Conservation (phyloP, 2,797 vertebrate genomes). For the Podarcis siculus region DNA sequence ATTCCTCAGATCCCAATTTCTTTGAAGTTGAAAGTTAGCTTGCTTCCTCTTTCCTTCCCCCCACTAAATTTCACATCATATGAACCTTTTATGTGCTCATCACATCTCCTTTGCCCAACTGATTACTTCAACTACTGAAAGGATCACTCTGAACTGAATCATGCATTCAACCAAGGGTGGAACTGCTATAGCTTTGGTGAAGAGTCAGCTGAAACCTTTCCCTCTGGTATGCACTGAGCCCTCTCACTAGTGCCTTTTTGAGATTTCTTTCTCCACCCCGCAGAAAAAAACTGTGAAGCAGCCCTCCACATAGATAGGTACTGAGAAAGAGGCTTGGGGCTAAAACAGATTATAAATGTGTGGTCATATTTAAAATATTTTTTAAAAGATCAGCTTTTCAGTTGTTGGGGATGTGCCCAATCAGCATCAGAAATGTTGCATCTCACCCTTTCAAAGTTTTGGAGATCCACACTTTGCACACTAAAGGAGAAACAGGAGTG, state of each 20-base stretch:
- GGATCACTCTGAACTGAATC: background rate
- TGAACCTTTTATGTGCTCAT: background rate
- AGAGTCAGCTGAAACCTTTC: too few relatives aligned
- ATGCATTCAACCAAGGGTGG: too few relatives aligned
- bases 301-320: too few relatives aligned
- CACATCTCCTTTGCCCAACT: background rate
- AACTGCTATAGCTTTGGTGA: background rate
- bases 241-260: background rate
- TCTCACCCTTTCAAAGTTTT: background rate
- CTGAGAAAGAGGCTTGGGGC: background rate
- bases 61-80: background rate
- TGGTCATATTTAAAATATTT: background rate
- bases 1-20: background rate
- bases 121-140: background rate
- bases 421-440: background rate
- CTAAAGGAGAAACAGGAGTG: background rate
- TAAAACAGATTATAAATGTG: background rate
- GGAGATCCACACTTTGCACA: background rate
- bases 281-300: too few relatives aligned
- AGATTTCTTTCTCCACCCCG: background rate
- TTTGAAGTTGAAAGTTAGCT: background rate
- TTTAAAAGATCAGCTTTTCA: background rate
- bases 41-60: background rate
- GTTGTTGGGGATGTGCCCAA: background rate
- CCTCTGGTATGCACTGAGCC: background rate